These are phyloP conservation scores for Medauroidea extradentata DNA, from an alignment of 1,140 invertebrate species.

Conservation along the genomic window DNA sequence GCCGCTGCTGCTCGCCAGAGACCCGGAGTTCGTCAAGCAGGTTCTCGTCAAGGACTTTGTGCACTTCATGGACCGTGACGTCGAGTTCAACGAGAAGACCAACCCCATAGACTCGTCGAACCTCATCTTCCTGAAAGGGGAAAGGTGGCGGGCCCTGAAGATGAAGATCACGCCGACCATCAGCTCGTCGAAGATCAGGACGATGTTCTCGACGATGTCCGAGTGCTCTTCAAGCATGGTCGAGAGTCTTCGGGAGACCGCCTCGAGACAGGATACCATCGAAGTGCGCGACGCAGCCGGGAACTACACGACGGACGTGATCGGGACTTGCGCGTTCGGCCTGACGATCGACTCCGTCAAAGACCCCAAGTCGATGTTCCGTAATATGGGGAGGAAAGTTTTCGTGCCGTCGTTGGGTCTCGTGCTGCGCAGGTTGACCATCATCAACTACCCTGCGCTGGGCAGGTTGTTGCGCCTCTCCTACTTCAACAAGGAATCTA, in stretches of 20 bases:
- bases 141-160: slow-evolving; percentile 7
- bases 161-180: slow-evolving; percentile 34
- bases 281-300: slow-evolving; percentile 54
- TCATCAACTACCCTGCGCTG: not conserved
- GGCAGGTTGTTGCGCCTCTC: not conserved
- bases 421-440: not conserved
- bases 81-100: slow-evolving; percentile 1
- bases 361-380: slow-evolving; percentile 50
- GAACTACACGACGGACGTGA: slow-evolving; percentile 58
- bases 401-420: slow-evolving; percentile 15
- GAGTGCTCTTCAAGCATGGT: slow-evolving; percentile 29
- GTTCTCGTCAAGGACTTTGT: slow-evolving; percentile 36
- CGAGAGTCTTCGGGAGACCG: slow-evolving; percentile 35
- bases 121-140: slow-evolving; percentile 10
- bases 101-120: slow-evolving; percentile 13
- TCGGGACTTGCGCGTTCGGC: slow-evolving; percentile 58
- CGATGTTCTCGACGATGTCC: slow-evolving; percentile 25
- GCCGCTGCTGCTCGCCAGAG: slow-evolving; percentile 11
- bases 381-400: slow-evolving; percentile 26
- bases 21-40: slow-evolving; percentile 30
- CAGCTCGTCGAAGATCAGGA: slow-evolving; percentile 34
- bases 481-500: not conserved
- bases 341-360: slow-evolving; percentile 53
- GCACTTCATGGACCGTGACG: slow-evolving; percentile 14
- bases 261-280: slow-evolving; percentile 31